Percentiles rank a stretch among this genome's conserved stretches.
phyloP scores from a whole-genome alignment of 2,888 invertebrate genomes.

The Odontomyia ornata region DNA sequence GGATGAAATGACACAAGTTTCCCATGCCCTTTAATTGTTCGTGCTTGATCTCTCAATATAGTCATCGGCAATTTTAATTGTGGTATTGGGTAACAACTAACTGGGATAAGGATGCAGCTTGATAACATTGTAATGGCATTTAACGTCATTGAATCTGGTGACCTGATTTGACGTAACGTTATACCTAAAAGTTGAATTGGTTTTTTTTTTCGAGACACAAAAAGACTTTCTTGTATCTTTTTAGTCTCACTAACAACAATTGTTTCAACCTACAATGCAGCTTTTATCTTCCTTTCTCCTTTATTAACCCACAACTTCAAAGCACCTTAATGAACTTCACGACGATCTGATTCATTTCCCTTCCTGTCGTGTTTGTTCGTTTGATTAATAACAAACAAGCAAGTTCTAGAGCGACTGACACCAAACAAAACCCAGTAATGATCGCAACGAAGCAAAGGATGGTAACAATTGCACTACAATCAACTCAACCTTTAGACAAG shows the following conservation, averaged over 20 bases:
- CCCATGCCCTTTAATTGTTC: conserved; percentile 9
- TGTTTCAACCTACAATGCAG: too few relatives aligned
- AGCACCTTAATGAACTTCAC: neutral
- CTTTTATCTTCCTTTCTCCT: neutral
- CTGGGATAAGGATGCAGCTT: too few relatives aligned
- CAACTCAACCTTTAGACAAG: neutral
- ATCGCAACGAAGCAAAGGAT: too few relatives aligned
- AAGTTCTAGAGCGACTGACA: neutral
- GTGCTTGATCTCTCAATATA: neutral
- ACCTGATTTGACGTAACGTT: too few relatives aligned
- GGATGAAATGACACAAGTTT: conserved; percentile 10
- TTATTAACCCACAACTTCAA: neutral
- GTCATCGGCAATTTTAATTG: neutral
- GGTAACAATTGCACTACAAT: neutral
- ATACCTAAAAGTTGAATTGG: too few relatives aligned
- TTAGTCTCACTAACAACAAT: too few relatives aligned
- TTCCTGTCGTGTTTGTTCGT: neutral
- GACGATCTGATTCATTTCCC: neutral
- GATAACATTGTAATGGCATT: too few relatives aligned
- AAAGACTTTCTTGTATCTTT: too few relatives aligned
- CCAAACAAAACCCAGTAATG: too few relatives aligned
- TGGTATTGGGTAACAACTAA: neutral
- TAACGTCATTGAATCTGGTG: too few relatives aligned
- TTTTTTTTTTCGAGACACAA: too few relatives aligned
- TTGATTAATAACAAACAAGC: neutral